These are phyloP conservation scores for Whitmania pigra DNA, from an alignment of 1,140 invertebrate genomes.

Conservation along the genomic window DNA sequence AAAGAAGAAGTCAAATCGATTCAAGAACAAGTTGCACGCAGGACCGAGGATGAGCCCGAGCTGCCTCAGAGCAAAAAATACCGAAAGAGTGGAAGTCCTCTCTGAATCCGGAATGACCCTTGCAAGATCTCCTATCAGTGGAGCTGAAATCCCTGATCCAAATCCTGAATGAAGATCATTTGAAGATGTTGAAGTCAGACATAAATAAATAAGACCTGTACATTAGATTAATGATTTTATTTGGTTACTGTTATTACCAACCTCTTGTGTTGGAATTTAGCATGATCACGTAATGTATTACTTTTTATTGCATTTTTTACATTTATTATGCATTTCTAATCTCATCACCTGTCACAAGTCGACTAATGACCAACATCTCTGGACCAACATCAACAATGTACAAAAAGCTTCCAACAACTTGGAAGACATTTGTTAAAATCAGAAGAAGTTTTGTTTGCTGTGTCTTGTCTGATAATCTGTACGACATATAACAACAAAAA, in stretches of 20 bases:
- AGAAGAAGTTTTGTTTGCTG: neutral
- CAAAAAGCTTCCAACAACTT: neutral
- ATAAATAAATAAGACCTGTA: no score
- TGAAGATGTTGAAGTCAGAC: neutral
- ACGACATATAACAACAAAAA: neutral
- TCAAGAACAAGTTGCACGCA: constrained; percentile 5
- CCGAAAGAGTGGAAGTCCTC: neutral
- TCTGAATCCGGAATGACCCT: neutral
- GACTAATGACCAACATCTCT: constrained; percentile 3
- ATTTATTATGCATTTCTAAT: neutral
- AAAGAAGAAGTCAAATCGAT: neutral
- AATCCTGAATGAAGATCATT: constrained; percentile 6
- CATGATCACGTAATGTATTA: no score
- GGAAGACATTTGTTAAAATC: constrained; percentile 5
- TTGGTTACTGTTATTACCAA: no score
- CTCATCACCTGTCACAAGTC: neutral
- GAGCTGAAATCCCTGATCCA: constrained; percentile 12
- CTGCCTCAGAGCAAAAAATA: constrained; percentile 9
- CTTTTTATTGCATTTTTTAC: no score
- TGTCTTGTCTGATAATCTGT: constrained; percentile 1
- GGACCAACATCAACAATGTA: constrained; percentile 7
- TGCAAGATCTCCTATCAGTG: constrained; percentile 4
- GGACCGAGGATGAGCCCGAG: neutral
- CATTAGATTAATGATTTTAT: no score
- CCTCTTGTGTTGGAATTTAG: no score